Percentiles rank a stretch among this genome's conserved stretches.
phyloP scores from a whole-genome alignment of 1,140 invertebrate species.

The Drosophila azteca region DNA sequence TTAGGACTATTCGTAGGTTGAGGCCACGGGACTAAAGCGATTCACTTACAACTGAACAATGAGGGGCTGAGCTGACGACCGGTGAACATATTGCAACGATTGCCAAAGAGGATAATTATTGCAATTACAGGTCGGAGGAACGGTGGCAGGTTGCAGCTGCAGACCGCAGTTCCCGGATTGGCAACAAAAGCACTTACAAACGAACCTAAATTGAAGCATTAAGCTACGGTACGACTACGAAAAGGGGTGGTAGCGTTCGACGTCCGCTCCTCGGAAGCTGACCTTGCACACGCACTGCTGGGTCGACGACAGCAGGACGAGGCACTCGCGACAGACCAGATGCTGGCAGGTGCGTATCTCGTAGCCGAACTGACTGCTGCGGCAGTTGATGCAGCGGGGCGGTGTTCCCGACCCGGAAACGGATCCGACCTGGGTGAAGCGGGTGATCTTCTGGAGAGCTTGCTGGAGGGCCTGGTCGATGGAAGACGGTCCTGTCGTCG shows the following conservation, averaged over 20 bases:
- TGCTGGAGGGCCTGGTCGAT: constrained; percentile 72
- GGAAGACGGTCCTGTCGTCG: constrained; percentile 47
- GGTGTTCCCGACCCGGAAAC: constrained; percentile 19
- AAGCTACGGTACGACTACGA: constrained; percentile 46
- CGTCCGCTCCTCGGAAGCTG: constrained; percentile 69
- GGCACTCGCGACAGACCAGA: constrained; percentile 73
- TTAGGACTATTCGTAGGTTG: constrained; percentile 62
- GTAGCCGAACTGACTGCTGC: constrained; percentile 70
- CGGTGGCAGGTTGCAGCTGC: no score
- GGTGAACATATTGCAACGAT: constrained; percentile 5
- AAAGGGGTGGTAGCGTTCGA: constrained; percentile 72
- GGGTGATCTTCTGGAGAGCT: constrained; percentile 76
- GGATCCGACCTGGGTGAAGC: constrained; percentile 56
- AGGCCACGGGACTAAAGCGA: constrained; percentile 57
- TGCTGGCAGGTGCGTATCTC: constrained; percentile 76
- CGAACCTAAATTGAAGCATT: constrained; percentile 25
- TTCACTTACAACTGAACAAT: constrained; percentile 57
- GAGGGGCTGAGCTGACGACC: constrained; percentile 11
- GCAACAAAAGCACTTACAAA: constrained; percentile 49
- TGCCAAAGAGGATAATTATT: constrained; percentile 25
- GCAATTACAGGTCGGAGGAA: constrained; percentile 12
- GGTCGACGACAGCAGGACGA: constrained; percentile 60
- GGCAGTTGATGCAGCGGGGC: constrained; percentile 67
- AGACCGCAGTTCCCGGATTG: constrained; percentile 26
- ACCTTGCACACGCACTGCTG: constrained; percentile 74